phyloP scores from a whole-genome alignment of 2,797 vertebrate genomes.

The Brachyalestes nurse region DNA sequence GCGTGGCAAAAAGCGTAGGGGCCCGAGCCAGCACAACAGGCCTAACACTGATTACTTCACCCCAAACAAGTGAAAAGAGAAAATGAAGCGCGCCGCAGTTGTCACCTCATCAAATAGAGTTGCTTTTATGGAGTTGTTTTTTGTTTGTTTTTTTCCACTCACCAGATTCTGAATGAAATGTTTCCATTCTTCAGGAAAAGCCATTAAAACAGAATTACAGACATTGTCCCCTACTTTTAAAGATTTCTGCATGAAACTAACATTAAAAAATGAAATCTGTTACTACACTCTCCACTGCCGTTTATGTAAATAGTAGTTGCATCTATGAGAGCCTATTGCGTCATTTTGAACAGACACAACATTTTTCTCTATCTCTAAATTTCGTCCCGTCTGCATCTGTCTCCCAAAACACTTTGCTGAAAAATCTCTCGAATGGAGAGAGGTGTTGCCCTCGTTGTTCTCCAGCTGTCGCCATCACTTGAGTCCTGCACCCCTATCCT shows the following conservation, averaged over 20 bases:
- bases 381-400: not conserved
- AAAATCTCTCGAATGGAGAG: conserved; percentile 2
- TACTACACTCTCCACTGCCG: not conserved
- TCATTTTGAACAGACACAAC: not conserved
- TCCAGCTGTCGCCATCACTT: conserved; percentile 42
- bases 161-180: conserved; percentile 9
- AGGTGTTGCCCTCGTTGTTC: conserved; percentile 50
- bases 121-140: conserved; percentile 11
- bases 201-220: not conserved
- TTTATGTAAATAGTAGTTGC: not conserved
- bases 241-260: not conserved
- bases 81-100: conserved; percentile 19
- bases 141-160: not conserved
- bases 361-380: not conserved
- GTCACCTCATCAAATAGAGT: conserved; percentile 8
- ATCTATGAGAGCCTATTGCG: not conserved
- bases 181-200: not conserved
- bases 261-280: not conserved
- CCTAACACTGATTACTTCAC: conserved; percentile 25
- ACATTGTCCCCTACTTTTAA: conserved; percentile 11
- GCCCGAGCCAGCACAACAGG: conserved; percentile 49
- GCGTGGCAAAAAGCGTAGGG: conserved; percentile 70
- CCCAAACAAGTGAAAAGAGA: conserved; percentile 39
- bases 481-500: conserved; percentile 32
- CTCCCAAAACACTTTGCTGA: not conserved